phyloP scores from a whole-genome alignment of 2,888 invertebrate species.

The Xestia ashworthii region DNA sequence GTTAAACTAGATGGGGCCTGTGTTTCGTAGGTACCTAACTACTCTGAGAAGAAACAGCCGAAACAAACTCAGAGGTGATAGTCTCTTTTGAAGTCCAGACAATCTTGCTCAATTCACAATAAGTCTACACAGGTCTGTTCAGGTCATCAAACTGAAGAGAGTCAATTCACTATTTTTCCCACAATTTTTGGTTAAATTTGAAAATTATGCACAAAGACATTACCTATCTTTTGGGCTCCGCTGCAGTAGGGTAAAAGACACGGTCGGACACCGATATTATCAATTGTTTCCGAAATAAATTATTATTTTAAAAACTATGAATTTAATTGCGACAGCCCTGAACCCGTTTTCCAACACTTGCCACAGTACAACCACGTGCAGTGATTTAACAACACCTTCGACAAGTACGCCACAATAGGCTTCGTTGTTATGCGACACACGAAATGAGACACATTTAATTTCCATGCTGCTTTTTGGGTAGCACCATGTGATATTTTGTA shows the following conservation, averaged over 20 bases:
- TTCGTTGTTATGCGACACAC: conserved; percentile 42
- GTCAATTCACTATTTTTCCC: not conserved
- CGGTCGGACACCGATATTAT: not conserved
- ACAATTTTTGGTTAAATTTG: too few species aligned
- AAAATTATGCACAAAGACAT: not conserved
- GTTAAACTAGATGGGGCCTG: too few species aligned
- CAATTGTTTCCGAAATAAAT: not conserved
- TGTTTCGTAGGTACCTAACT: too few species aligned
- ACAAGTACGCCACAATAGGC: conserved; percentile 42
- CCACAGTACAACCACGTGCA: conserved; percentile 43
- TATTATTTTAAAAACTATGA: not conserved
- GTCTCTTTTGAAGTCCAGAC: too few species aligned
- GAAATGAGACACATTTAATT: conserved; percentile 32
- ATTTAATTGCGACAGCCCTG: conserved; percentile 32
- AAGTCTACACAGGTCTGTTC: too few species aligned
- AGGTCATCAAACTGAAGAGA: not conserved
- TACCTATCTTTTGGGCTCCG: not conserved
- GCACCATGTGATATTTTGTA: conserved; percentile 10
- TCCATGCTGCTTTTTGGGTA: conserved; percentile 31
- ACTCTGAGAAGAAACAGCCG: too few species aligned
- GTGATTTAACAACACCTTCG: conserved; percentile 39
- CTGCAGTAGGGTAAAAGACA: not conserved
- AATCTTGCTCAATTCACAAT: too few species aligned
- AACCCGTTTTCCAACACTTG: conserved; percentile 26
- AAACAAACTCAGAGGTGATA: too few species aligned